Base-by-base conservation (phyloP, 2,888 invertebrate genomes). In the Panorpa germanica region DNA sequence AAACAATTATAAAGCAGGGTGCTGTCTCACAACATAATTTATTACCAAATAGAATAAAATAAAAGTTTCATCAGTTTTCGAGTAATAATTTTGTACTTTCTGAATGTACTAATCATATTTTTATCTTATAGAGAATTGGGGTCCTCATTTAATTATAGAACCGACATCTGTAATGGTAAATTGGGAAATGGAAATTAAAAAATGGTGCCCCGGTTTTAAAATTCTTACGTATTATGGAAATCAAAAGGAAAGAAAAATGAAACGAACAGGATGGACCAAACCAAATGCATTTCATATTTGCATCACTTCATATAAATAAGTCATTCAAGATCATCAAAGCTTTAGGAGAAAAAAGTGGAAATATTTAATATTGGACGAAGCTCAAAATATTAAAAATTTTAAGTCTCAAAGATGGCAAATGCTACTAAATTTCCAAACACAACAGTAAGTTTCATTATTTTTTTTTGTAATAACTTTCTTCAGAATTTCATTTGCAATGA, bases 141-240 rank as follows among this genome's bases (percentile, higher is more conserved):
- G 98, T 18, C 98, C 98, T 31, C 98, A 98, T 65, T 65, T 98
- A 14, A 91, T 98, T 41, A 83, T 98, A 37, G 98, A 98, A 40
- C 98, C 98, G 35, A 98, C 98, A 10, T 95, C 95, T 40, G 96
- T 99, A 29, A 93, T 98, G 81, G 66, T 98, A 37, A 99, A 99
- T 59, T 98, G 98, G 98, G 98, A 99, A 61, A 90, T 96, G 86
- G 98, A 98, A 57, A 83, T 93, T 49, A 96, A 98, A 57, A 96
- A 96, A 55, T 99, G 98, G 98, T 96, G 95, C 55, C 98, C 98
- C 2, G 90, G 86, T 29, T 91, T 98, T 53, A 98, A 99, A 65
- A 88, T 98, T 46, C 67, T 99, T 40, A 96, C 96, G 2, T 98
- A 98, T 53, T 98, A 93, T 50, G 98, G 98, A 25, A 75, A 78